These are phyloP conservation scores for Yasuhikotakia modesta DNA, from an alignment of 2,797 vertebrate genomes.

Conservation along the genomic window DNA sequence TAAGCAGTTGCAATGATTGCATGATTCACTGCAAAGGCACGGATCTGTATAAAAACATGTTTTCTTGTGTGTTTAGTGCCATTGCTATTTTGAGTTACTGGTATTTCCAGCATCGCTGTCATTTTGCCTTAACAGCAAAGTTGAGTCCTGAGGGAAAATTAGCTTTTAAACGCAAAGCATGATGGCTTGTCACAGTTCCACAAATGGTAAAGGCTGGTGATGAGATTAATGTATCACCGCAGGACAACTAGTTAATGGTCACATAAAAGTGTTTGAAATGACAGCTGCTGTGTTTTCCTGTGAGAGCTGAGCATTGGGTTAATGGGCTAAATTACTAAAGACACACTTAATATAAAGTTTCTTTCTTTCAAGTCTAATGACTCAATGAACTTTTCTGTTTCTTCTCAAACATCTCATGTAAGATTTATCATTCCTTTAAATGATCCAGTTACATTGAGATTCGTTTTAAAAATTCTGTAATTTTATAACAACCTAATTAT, in stretches of 20 bases:
- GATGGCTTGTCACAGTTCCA: neutral
- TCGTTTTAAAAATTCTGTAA: too few relatives aligned
- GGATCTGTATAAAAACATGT: neutral
- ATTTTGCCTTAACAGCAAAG: neutral
- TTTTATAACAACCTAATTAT: too few relatives aligned
- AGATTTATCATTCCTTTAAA: too few relatives aligned
- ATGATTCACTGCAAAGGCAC: conserved; percentile 32
- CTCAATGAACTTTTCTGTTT: too few relatives aligned
- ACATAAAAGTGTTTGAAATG: conserved; percentile 28
- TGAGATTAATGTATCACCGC: conserved; percentile 29
- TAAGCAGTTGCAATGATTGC: neutral
- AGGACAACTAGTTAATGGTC: conserved; percentile 9
- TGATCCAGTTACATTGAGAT: too few relatives aligned
- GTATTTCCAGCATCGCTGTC: conserved; percentile 18
- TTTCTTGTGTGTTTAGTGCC: neutral
- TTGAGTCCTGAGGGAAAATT: conserved; percentile 6
- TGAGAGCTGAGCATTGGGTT: conserved; percentile 11
- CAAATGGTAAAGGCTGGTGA: neutral
- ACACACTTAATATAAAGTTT: neutral
- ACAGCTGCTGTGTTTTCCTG: neutral
- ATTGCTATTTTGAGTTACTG: neutral
- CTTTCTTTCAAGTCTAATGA: conserved; percentile 17
- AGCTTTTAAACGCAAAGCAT: conserved; percentile 15
- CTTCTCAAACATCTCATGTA: too few relatives aligned
- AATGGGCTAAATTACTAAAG: conserved; percentile 24